Conservation (phyloP, 2,113 vertebrate genomes). For the Andinoacara biseriatus region DNA sequence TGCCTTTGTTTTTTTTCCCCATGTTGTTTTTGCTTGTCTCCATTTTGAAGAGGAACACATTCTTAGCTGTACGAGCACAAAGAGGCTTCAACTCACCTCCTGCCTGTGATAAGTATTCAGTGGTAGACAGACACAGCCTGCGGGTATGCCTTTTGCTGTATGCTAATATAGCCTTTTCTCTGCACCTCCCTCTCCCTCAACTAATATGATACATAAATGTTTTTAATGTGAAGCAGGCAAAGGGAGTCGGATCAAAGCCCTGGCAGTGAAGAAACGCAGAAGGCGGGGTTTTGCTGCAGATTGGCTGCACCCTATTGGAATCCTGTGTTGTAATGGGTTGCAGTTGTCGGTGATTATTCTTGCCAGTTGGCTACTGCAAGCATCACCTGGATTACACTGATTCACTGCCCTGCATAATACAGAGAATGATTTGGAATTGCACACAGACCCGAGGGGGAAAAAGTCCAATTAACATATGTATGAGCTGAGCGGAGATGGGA, state of each 20-base stretch:
- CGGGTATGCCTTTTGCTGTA: slow-evolving; percentile 71
- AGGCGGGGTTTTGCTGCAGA: slow-evolving; percentile 36
- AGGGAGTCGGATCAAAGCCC: slow-evolving; percentile 51
- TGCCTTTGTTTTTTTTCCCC: background rate
- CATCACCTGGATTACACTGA: slow-evolving; percentile 71
- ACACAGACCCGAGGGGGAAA: slow-evolving; percentile 55
- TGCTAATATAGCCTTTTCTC: slow-evolving; percentile 74
- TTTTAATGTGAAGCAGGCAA: slow-evolving; percentile 59
- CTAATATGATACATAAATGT: slow-evolving; percentile 77
- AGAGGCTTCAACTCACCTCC: slow-evolving; percentile 55
- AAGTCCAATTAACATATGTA: slow-evolving; percentile 78
- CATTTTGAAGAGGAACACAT: slow-evolving; percentile 49
- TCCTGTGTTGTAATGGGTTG: slow-evolving; percentile 37
- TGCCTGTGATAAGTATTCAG: slow-evolving; percentile 76
- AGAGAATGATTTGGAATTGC: slow-evolving; percentile 65
- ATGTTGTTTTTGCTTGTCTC: slow-evolving; percentile 33
- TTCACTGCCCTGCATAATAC: slow-evolving; percentile 63
- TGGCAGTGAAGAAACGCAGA: slow-evolving; percentile 31
- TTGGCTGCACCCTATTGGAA: slow-evolving; percentile 39
- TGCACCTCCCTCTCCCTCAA: slow-evolving; percentile 50
- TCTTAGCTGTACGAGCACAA: slow-evolving; percentile 59
- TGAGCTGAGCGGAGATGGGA: slow-evolving; percentile 66
- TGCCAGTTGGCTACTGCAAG: slow-evolving; percentile 60
- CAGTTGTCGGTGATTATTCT: slow-evolving; percentile 40
- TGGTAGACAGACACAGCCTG: slow-evolving; percentile 75